Base-by-base conservation (phyloP, 2,888 invertebrate species). In the Hedychridium roseum region DNA sequence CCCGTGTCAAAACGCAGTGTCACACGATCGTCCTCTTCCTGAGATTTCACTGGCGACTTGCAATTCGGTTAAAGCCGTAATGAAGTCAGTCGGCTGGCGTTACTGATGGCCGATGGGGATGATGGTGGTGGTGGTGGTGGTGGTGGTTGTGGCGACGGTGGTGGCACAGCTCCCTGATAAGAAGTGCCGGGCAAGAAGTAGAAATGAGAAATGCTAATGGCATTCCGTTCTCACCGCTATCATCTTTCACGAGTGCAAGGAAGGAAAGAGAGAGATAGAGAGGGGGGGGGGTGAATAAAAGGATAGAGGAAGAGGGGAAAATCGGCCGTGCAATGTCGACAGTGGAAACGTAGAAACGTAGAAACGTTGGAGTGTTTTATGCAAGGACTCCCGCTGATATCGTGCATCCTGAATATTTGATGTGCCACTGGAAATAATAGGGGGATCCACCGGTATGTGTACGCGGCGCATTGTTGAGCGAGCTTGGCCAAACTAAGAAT, bases 131-230 rank as follows among this genome's bases (percentile, higher is more conserved):
- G 27, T 50, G 35, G 34, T 39, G 42, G 39, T 32, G 38, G 46
- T 34, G 43, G 35, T 31, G 43, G 43, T 26, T 44, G 6, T 7
- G 39, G 12, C 16, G 28, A 21, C 51, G 51, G 42, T 42, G 42
- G 36, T 46, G 40, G 42, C 28, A 35, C 26, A 21, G 47, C 37
- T 43, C 50, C 43, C 36, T 51, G 57, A 63, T 63, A 63, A 63
- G 55, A 47, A 52, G 50, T 46, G 51, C n/a, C n/a, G n/a, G n/a
- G 64, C 49, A 63, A 63, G 63, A 60, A 54, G 57, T 55, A 63
- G 64, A 60, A 63, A 63, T 60, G 64, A 63, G 63, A 63, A 63
- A 63, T 64, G 63, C 64, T 63, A 63, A 63, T 63, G 64, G 63
- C 63, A 64, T 63, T 63, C 63, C 64, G 60, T 63, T 63, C 58